Percentiles rank a stretch among this genome's conserved stretches.
Conservation (phyloP, 1,140 invertebrate genomes). For the Drosophila truncata region DNA sequence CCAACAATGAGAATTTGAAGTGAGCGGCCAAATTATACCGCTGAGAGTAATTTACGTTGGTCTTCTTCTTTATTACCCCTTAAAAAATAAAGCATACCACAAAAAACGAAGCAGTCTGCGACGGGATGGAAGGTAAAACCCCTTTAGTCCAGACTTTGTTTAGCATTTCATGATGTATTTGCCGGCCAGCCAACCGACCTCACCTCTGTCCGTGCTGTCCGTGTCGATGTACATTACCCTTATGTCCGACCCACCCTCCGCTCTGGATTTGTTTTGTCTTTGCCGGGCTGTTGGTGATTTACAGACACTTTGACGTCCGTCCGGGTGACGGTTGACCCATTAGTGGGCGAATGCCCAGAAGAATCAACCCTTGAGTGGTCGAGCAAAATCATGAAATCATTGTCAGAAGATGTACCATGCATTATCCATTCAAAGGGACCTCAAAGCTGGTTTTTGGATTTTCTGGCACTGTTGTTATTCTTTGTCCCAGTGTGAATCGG, state of each 20-base stretch:
- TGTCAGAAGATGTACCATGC: slow-evolving; percentile 81
- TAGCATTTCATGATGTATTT: slow-evolving; percentile 73
- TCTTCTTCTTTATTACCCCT: slow-evolving; percentile 75
- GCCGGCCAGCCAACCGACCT: slow-evolving; percentile 44
- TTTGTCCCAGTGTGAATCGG: slow-evolving; percentile 29
- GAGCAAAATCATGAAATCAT: slow-evolving; percentile 78
- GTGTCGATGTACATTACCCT: slow-evolving; percentile 68
- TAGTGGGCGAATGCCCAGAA: slow-evolving; percentile 72
- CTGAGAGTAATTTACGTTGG: slow-evolving; percentile 79
- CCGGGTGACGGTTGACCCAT: slow-evolving; percentile 81
- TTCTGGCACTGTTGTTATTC: slow-evolving; percentile 32
- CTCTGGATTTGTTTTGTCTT: slow-evolving; percentile 38
- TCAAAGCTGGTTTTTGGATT: slow-evolving; percentile 55
- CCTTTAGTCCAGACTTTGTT: slow-evolving; percentile 27
- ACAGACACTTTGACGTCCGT: slow-evolving; percentile 81
- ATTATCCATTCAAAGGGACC: slow-evolving; percentile 74
- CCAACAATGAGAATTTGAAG: slow-evolving; percentile 44
- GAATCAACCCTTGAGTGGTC: slow-evolving; percentile 59
- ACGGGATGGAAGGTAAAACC: slow-evolving; percentile 10
- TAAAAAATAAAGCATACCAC: slow-evolving; percentile 27
- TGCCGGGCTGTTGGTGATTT: slow-evolving; percentile 69
- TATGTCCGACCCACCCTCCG: not conserved
- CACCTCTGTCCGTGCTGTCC: slow-evolving; percentile 51
- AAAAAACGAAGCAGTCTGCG: slow-evolving; percentile 29
- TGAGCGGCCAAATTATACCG: slow-evolving; percentile 77